Evolutionary conservation across 2,113 vertebrate genomes (phyloP).

Genomic region (Mola mola): DNA sequence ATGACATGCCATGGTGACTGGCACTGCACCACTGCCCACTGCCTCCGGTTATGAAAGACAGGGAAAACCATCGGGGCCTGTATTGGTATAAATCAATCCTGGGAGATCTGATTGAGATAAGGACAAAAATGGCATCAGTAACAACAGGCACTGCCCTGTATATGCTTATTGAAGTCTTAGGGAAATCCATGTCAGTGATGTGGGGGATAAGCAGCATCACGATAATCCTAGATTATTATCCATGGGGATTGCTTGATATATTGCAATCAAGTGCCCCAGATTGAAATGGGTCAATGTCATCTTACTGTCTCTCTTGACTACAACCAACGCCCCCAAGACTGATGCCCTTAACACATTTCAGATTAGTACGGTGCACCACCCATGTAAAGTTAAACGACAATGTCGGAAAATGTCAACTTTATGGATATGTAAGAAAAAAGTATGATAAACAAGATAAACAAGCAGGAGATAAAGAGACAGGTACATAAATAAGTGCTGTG

Average conservation of each 20-base stretch:
- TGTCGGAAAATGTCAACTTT: neutral
- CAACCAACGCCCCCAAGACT: conserved; percentile 9
- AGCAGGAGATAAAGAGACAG: conserved; percentile 5
- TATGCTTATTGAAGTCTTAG: conserved; percentile 60
- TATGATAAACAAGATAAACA: neutral
- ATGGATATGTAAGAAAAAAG: neutral
- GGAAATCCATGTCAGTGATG: conserved; percentile 72
- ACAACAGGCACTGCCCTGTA: conserved; percentile 38
- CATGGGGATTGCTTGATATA: conserved; percentile 69
- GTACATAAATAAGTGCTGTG: neutral
- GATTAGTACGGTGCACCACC: neutral
- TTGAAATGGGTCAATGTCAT: conserved; percentile 67
- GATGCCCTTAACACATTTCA: conserved; percentile 5
- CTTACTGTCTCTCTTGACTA: conserved; percentile 30
- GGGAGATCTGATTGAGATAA: conserved; percentile 53
- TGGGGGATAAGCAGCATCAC: conserved; percentile 60
- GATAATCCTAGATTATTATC: conserved; percentile 79
- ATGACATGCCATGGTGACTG: conserved; percentile 51
- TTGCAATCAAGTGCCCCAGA: conserved; percentile 66
- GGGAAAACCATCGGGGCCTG: conserved; percentile 30
- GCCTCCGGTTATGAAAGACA: conserved; percentile 64
- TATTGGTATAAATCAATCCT: conserved; percentile 48
- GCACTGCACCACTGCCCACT: conserved; percentile 34
- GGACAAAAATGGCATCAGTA: conserved; percentile 54
- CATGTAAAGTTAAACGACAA: neutral